A percentile compares a stretch with the other conserved stretches of the same genome.
Conservation (phyloP, 2,888 invertebrate species). For the Sylvicola cinctus region DNA sequence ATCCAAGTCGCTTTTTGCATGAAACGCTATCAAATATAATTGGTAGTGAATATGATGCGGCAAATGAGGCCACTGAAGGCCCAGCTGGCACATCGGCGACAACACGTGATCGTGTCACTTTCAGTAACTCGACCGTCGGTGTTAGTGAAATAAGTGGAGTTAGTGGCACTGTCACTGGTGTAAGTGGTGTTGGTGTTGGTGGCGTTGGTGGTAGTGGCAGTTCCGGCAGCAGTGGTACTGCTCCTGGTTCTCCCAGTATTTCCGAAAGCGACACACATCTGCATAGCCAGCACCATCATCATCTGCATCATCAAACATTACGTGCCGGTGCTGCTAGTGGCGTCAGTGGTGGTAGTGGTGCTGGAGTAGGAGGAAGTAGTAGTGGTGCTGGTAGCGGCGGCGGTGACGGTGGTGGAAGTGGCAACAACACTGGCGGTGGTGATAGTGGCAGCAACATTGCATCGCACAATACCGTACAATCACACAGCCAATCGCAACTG, state of each 20-base stretch:
- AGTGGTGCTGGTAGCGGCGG: constrained; percentile 1
- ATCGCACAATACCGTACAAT: too few relatives aligned
- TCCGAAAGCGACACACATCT: constrained; percentile 1
- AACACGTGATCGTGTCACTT: not conserved
- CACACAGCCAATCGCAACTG: not conserved
- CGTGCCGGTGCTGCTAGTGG: constrained; percentile 4
- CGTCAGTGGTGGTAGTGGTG: constrained; percentile 10
- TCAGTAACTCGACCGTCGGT: constrained; percentile 4
- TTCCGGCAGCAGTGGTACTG: not conserved
- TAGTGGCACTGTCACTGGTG: not conserved
- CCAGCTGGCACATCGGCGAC: too few relatives aligned
- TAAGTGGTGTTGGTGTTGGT: not conserved
- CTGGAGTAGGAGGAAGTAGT: not conserved
- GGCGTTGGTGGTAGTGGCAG: constrained; percentile 1
- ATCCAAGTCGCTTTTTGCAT: too few relatives aligned
- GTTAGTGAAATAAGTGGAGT: constrained; percentile 3
- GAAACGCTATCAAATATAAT: too few relatives aligned
- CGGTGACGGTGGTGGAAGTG: constrained; percentile 2
- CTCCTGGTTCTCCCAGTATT: not conserved
- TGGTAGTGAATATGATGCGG: too few relatives aligned
- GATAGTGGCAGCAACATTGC: too few relatives aligned
- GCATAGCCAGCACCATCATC: not conserved
- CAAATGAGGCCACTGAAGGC: too few relatives aligned
- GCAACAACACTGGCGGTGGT: not conserved
- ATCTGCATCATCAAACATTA: not conserved